Evolutionary conservation across 2,888 invertebrate genomes (phyloP), one percentile per base, ranked within the genome.

Genomic region (Xestobium rufovillosum): DNA sequence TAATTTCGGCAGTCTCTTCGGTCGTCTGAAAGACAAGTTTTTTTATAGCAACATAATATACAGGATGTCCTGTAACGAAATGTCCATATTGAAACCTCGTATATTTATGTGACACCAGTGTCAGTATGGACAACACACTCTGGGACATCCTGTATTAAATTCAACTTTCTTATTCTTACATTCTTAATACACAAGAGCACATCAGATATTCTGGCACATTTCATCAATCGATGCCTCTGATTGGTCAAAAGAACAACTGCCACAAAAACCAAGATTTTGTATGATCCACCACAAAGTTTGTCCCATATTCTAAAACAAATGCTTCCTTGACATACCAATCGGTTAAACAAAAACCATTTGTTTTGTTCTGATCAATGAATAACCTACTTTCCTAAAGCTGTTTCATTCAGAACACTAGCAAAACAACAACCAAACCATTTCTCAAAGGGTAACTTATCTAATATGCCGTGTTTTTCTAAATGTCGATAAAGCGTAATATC

Each of bases 371-470:
- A 23, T 30, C 19, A 41, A 13, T 10, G 6, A 10, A 14, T 32
- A 13, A 52, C 61, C 61, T 67, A 85, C 85, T 83, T 84, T 42
- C 78, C 80, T 38, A 91, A 70, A 4, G 86, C 81, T 4, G 78
- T 76, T 51, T 86, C 82, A 50, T 83, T 81, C 33, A 92, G 69
- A 8, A 87, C 72, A 3, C 82, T 83, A 32, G 90, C 84, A 67
- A 88, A 90, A 57, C 87, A 86, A 34, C 81, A 80, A 37, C 77
- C 74, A 60, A 85, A 88, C 90, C 90, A 91, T 48, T 73, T 73
- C 19, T 77, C 75, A 28, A 87, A 65, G 0, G 89, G 83, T 31
- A 87, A 63, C 39, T 65, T 67, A 37, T 78, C 75, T 45, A 82
- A 62, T 1, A 79, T 74, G 34, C 74, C 73, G 33, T 78, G 73